phyloP scores from a whole-genome alignment of 2,113 vertebrate genomes.

The Amazona vittata region DNA sequence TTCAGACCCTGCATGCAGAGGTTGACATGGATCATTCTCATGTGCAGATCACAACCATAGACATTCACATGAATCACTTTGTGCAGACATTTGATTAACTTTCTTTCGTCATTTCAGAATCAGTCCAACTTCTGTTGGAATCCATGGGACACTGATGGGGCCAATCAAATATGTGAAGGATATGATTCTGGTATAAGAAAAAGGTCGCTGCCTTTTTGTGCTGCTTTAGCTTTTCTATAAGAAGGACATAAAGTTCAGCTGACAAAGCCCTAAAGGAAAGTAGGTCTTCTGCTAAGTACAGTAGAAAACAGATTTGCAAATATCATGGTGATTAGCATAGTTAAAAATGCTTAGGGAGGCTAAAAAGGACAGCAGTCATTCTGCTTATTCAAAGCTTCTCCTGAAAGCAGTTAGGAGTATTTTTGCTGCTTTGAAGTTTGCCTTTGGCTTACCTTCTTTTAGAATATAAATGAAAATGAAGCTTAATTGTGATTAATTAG shows the following conservation, averaged over 20 bases:
- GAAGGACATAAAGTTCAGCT: neutral
- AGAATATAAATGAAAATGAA: slow-evolving; percentile 19
- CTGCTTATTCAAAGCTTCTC: slow-evolving; percentile 19
- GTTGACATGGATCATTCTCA: neutral
- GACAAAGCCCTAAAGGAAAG: neutral
- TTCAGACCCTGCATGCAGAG: neutral
- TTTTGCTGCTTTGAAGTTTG: slow-evolving; percentile 36
- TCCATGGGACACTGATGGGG: neutral
- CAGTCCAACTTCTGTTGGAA: neutral
- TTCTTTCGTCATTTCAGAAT: neutral
- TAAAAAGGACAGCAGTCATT: neutral
- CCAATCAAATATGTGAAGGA: neutral
- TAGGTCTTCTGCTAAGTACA: neutral
- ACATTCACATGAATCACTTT: neutral
- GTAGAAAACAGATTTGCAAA: slow-evolving; percentile 25
- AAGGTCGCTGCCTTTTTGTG: neutral
- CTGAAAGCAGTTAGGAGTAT: neutral
- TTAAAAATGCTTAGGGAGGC: neutral
- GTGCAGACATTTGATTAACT: neutral
- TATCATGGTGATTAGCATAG: neutral
- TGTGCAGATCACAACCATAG: neutral
- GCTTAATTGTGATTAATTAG: slow-evolving; percentile 40
- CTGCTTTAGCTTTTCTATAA: neutral
- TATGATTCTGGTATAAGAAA: neutral
- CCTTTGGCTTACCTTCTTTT: neutral